Conservation (phyloP, 2,888 invertebrate species). For the Gibbula magus region DNA sequence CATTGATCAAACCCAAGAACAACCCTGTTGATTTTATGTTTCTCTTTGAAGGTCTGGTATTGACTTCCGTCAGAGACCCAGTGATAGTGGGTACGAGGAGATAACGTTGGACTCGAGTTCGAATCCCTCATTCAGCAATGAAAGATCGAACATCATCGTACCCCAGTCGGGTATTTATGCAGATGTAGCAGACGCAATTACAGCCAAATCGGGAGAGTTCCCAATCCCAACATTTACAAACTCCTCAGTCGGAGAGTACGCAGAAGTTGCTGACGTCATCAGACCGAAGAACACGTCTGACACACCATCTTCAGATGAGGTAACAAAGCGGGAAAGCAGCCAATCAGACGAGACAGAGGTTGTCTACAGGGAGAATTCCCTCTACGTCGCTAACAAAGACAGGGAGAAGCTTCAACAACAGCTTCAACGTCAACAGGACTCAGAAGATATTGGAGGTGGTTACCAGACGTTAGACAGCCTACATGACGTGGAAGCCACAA, state of each 20-base stretch:
- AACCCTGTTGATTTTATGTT: too few species aligned
- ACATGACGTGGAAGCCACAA: neutral
- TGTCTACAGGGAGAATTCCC: neutral
- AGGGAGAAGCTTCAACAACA: neutral
- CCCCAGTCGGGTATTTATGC: neutral
- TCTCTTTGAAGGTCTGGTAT: neutral
- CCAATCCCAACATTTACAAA: too few species aligned
- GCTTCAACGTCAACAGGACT: neutral
- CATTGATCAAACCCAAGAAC: too few species aligned
- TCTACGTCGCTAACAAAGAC: neutral
- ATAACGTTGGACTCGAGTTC: neutral
- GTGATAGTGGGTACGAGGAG: neutral
- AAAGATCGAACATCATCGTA: neutral
- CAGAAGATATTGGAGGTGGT: neutral
- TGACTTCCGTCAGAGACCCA: neutral
- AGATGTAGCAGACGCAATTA: neutral
- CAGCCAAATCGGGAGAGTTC: neutral
- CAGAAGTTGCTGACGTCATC: neutral
- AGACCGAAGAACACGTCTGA: neutral
- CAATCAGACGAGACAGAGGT: neutral
- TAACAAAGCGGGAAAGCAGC: neutral
- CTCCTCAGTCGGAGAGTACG: neutral
- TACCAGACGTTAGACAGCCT: neutral
- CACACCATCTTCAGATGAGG: neutral
- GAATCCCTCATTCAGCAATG: neutral